phyloP scores from a whole-genome alignment of 30 jellyfish, hydroid and myxozoan genomes.

The Turritopsis dohrnii region DNA sequence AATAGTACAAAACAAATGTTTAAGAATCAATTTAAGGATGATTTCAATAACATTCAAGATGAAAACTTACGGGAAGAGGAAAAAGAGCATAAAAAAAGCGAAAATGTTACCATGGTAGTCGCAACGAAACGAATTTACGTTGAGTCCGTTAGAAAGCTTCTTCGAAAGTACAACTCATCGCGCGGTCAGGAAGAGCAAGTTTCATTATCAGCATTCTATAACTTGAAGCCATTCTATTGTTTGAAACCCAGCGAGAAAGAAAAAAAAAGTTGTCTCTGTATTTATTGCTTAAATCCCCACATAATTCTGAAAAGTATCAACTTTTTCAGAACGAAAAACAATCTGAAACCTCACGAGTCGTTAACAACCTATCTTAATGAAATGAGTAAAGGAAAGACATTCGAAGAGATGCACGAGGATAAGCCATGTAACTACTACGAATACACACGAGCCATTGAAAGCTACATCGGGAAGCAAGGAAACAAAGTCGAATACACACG shows the following conservation, averaged over 20 bases:
- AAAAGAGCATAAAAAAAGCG: constrained; percentile 1
- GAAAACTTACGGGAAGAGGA: too few relatives aligned
- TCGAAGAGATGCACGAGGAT: constrained; percentile 2
- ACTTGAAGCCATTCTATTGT: not conserved
- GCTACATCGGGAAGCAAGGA: constrained; percentile 11
- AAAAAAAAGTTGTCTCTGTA: constrained; percentile 25
- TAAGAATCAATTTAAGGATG: too few relatives aligned
- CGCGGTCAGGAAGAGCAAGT: not conserved
- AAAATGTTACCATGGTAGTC: constrained; percentile 1
- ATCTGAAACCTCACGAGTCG: constrained; percentile 5
- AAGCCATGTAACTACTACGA: constrained; percentile 7
- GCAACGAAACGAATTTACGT: not conserved
- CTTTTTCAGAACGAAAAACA: not conserved
- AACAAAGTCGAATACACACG: not conserved
- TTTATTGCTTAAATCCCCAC: constrained; percentile 28
- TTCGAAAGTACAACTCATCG: not conserved
- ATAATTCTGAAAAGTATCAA: not conserved
- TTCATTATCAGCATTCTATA: not conserved
- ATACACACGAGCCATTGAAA: not conserved
- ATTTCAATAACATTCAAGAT: too few relatives aligned
- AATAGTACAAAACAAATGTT: too few relatives aligned
- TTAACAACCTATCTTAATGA: constrained; percentile 7
- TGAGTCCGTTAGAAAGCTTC: constrained; percentile 4
- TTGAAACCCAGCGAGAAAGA: constrained; percentile 17
- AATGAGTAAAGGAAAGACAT: not conserved